A percentile compares a stretch with the other conserved stretches of the same genome.
Evolutionary conservation across 2,113 vertebrate genomes (phyloP).

Genomic region (Catharus bicknelli): DNA sequence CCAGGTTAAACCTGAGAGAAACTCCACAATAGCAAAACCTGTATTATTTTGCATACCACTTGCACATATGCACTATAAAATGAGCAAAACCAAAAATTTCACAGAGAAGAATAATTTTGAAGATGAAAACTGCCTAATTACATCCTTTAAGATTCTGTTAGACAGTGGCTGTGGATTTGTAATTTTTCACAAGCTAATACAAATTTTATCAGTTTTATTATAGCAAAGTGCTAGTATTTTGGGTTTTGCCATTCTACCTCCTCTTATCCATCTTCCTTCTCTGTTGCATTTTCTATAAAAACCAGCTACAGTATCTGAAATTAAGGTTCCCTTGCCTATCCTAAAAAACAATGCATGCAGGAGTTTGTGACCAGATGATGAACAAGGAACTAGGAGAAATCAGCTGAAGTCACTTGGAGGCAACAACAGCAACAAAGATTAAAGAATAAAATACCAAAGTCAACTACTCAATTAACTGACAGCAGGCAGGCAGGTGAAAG

Average conservation of each 20-base stretch:
- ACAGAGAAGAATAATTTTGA: background rate
- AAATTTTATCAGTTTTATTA: background rate
- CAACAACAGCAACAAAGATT: background rate
- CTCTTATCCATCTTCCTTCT: background rate
- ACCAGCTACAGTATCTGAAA: background rate
- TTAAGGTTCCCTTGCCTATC: background rate
- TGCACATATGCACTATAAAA: background rate
- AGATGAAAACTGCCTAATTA: background rate
- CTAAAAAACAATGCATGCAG: background rate
- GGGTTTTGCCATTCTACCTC: background rate
- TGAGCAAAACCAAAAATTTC: background rate
- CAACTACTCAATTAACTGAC: background rate
- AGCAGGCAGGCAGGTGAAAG: background rate
- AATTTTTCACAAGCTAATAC: background rate
- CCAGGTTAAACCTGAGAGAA: background rate
- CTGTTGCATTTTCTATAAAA: background rate
- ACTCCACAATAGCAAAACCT: background rate
- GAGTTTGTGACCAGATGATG: background rate
- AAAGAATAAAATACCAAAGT: background rate
- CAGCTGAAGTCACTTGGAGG: background rate
- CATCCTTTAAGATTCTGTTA: background rate
- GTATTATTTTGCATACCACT: background rate
- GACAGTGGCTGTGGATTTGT: background rate
- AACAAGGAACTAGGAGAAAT: background rate
- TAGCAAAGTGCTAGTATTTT: background rate